Base-by-base conservation (phyloP, 2,797 vertebrate species). In the Kryptolebias ocellatus region DNA sequence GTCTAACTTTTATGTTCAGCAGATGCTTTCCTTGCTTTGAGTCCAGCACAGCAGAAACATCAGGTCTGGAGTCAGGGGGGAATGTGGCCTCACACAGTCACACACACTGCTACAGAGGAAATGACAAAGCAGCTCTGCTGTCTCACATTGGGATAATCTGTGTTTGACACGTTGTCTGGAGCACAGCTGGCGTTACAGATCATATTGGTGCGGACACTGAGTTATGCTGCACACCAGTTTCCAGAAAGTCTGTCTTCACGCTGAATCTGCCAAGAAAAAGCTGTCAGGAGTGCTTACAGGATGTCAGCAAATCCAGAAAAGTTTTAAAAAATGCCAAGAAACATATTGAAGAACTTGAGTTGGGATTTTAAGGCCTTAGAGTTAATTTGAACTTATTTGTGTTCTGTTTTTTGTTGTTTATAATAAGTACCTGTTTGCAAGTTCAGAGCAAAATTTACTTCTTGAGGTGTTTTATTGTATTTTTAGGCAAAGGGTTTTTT, bases 101-200 rank as follows among this genome's bases (percentile, higher is more conserved):
- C 20, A 24, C 20, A 56, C 63, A 66, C 52, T 71, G 76, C 72
- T 71, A 39, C 54, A 52, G 72, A 51, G 73, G 74, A 71, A 72
- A 74, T 56, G 81, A 82, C 84, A 77, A 80, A 86, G 76, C 68
- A 53, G 72, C 76, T 54, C 62, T 64, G 67, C 72, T 67, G 71
- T 70, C 61, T 46, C 67, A 63, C 63, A 72, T 64, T 61, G 54
- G 75, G 60, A 49, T 83, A 76, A 83, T 86, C 82, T 82, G 77
- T 60, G 67, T 42, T 77, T 46, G 29, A 75, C 80, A 75, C 67
- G 28, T 67, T 57, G 76, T 83, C 81, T 69, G 20, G 59, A 82
- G 73, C 0, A 1, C 72, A 78, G 81, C 75, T 72, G 50, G 61
- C 53, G 16, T 72, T 59, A 58, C 73, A 65, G 58, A 83, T 85